A percentile compares a stretch with the other conserved stretches of the same genome.
Evolutionary conservation across 1,140 invertebrate species (phyloP).

Genomic region (Periplaneta americana): DNA sequence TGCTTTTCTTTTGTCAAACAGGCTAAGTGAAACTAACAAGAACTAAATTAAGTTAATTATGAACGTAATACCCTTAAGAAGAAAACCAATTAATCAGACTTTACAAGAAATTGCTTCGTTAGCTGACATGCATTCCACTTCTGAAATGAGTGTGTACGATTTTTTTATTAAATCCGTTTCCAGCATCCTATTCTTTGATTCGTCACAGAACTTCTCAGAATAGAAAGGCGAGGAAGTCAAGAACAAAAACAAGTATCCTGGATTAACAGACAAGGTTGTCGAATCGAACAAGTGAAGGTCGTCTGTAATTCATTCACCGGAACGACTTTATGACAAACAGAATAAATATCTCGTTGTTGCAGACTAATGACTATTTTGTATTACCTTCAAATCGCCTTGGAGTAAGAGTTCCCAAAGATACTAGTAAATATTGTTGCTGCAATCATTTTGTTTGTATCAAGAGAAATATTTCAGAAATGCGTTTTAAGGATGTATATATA

Average conservation of each 20-base stretch:
- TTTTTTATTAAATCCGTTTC: neutral
- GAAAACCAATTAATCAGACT: neutral
- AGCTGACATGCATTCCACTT: neutral
- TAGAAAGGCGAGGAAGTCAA: neutral
- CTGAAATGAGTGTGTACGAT: neutral
- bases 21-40: neutral
- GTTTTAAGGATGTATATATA: too few species aligned
- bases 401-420: too few species aligned
- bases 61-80: neutral
- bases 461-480: too few species aligned
- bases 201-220: neutral
- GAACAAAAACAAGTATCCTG: neutral
- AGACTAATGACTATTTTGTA: too few species aligned
- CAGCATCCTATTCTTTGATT: neutral
- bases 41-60: neutral
- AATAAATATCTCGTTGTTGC: neutral
- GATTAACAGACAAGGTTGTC: neutral
- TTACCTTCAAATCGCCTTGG: too few species aligned
- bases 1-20: neutral
- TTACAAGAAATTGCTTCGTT: neutral
- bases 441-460: too few species aligned
- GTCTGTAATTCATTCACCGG: neutral
- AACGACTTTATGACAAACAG: neutral
- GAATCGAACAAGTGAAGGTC: neutral
- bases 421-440: too few species aligned